Conservation (phyloP, 2,888 invertebrate species). For the Cephus sareptanus region DNA sequence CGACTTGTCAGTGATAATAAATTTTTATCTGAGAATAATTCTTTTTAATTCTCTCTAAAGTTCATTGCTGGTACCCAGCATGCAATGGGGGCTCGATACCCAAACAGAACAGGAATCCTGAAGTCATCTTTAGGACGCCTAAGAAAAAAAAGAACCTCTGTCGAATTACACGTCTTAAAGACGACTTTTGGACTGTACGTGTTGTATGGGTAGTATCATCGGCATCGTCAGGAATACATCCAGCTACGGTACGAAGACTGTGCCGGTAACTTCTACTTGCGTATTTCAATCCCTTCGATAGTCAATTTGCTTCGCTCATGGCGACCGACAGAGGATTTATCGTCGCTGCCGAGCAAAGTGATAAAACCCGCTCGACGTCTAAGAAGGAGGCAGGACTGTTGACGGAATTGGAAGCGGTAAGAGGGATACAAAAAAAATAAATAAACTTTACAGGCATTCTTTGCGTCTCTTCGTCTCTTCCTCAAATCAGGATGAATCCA, state of each 20-base stretch:
- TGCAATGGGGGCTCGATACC: neutral
- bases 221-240: neutral
- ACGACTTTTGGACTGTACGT: neutral
- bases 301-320: neutral
- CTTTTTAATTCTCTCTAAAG: neutral
- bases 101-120: neutral
- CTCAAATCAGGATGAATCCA: neutral
- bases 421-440: neutral
- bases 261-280: neutral
- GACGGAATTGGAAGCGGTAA: neutral
- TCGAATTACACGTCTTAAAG: neutral
- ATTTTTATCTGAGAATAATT: neutral
- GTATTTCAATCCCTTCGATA: neutral
- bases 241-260: neutral
- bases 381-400: neutral
- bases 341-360: neutral
- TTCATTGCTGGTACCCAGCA: neutral
- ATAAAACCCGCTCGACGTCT: neutral
- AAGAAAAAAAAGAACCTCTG: neutral
- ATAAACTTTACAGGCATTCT: neutral
- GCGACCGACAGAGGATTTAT: neutral
- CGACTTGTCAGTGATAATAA: accelerated
- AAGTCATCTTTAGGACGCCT: neutral
- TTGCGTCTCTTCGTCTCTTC: neutral
- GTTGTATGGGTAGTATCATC: neutral